Evolutionary conservation across 64 coral and sea anemone species (phyloP), one percentile per base, ranked within the genome.

Genomic region (Porites lutea): DNA sequence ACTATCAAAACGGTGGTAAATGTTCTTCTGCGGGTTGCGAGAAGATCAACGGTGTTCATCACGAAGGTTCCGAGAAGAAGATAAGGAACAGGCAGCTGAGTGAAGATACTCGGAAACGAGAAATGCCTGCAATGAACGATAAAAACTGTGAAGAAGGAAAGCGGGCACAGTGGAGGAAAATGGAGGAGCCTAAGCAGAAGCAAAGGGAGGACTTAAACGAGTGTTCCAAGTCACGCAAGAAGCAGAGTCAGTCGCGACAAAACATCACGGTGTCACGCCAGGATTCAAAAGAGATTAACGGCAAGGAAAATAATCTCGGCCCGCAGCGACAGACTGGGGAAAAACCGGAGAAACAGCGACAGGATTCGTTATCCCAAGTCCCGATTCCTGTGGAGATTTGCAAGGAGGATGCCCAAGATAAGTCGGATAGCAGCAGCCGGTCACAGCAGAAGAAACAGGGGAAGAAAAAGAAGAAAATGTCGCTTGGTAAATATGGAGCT

Each of bases 391-490:
- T 52, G 2, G 13, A 71, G 23, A 45, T 15, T 91, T 21, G 46
- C 27, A 82, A 91, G 9, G 22, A 83, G 4, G 68, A 52, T 55
- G 59, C 15, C 19, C 65, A 67, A 23, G 67, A 83, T 15, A 82
- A 73, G 45, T 57, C 21, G 7, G 54, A 83, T 6, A 81, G 48
- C 48, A 50, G 47, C 62, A 23, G 65, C 11, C 65, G 57, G 65
- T 19, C 37, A 74, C 79, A 53, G 10, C 79, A 91, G 79, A 82
- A 67, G 18, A 91, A 91, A 75, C 70, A 61, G 23, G 67, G 89
- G 12, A 91, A 82, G 53, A 91, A 91, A 64, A 91, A 91, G 49
- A 91, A 91, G 59, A 71, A 79, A 14, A 13, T 45, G 13, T 91
- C 48, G 13, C n/a, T 91, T 49, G 89, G 89, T 91, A 59, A 91